Conservation (phyloP, 2,888 invertebrate species). For the Escarpia spicata region DNA sequence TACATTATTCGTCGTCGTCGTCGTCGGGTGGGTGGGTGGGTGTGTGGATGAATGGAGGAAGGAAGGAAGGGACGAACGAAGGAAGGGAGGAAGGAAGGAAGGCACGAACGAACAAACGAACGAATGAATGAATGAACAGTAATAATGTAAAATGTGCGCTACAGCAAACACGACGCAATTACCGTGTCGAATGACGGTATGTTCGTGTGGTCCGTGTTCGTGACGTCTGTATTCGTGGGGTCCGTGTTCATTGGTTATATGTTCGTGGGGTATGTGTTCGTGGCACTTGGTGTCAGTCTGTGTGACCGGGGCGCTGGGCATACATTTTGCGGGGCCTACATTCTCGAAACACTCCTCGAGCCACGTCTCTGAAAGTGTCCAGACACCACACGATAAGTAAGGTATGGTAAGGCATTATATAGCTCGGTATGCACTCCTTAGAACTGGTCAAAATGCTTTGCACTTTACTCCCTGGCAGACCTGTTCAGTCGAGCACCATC, state of each 20-base stretch:
- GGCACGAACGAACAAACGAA: too few species aligned
- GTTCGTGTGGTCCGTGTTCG: neutral
- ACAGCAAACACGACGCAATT: neutral
- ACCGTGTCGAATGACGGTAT: constrained; percentile 4
- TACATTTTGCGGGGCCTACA: neutral
- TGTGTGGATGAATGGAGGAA: too few species aligned
- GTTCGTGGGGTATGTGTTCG: neutral
- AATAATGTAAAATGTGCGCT: neutral
- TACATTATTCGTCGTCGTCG: neutral
- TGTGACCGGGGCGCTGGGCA: neutral
- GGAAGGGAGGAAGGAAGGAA: too few species aligned
- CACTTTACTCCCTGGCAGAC: too few species aligned
- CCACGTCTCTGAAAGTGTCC: neutral
- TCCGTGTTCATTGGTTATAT: neutral
- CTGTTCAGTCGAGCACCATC: too few species aligned
- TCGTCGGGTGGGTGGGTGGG: neutral
- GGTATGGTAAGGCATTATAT: neutral
- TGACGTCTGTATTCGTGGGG: too few species aligned
- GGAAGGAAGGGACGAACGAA: neutral
- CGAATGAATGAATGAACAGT: neutral
- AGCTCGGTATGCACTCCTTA: too few species aligned
- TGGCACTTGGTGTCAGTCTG: neutral
- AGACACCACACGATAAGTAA: neutral
- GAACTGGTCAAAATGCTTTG: too few species aligned
- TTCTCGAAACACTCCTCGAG: neutral